These are phyloP conservation scores for Amaurobius ferox DNA, from an alignment of 2,888 invertebrate species.

Conservation along the genomic window DNA sequence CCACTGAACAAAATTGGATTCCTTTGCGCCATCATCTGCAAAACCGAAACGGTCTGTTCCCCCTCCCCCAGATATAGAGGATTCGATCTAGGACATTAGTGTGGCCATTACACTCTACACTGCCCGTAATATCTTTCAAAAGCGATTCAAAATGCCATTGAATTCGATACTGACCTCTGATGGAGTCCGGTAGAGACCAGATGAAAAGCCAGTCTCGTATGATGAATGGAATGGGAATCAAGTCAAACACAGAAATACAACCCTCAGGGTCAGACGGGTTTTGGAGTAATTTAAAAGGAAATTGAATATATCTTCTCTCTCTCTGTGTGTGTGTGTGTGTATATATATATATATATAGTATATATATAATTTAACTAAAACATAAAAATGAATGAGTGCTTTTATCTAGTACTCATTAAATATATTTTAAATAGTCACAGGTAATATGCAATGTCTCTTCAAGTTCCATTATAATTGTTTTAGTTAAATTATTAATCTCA, in stretches of 20 bases:
- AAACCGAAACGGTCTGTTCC: constrained; percentile 14
- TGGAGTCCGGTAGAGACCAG: constrained; percentile 44
- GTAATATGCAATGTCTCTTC: too few relatives aligned
- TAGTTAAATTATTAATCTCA: too few relatives aligned
- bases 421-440: too few relatives aligned
- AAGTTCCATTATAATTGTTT: too few relatives aligned
- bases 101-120: constrained; percentile 60
- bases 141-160: constrained; percentile 66
- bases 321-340: too few relatives aligned
- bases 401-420: constrained; percentile 54
- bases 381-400: constrained; percentile 1
- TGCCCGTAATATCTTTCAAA: constrained; percentile 65
- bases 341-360: too few relatives aligned
- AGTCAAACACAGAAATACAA: constrained; percentile 30
- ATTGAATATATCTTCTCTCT: too few relatives aligned
- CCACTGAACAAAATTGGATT: constrained; percentile 64
- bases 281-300: constrained; percentile 48
- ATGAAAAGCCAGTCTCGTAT: constrained; percentile 13
- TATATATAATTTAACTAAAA: too few relatives aligned
- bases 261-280: constrained; percentile 45
- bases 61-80: background rate
- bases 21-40: constrained; percentile 54
- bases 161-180: constrained; percentile 62
- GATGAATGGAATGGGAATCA: constrained; percentile 45
- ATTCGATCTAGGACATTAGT: constrained; percentile 41